A percentile compares a stretch with the other conserved stretches of the same genome.
phyloP scores from a whole-genome alignment of 2,888 invertebrate genomes.

The Schizaphis graminum region DNA sequence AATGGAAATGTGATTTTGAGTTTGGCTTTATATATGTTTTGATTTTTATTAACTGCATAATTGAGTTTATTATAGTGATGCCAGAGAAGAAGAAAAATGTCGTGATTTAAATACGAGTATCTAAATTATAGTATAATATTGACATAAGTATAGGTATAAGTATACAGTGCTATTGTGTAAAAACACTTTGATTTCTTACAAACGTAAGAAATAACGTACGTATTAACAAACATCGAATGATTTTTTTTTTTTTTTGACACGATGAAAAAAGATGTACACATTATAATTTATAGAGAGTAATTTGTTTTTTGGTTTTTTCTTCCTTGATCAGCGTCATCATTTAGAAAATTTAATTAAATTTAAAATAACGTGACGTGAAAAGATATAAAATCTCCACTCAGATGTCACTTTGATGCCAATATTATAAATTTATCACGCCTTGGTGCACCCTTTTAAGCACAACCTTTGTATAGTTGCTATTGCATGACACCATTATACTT shows the following conservation, averaged over 20 bases:
- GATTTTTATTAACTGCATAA: not conserved
- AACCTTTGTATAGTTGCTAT: not conserved
- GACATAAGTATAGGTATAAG: not conserved
- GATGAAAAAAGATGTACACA: not conserved
- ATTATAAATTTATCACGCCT: constrained; percentile 51
- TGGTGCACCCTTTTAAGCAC: constrained; percentile 48
- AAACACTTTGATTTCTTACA: not conserved
- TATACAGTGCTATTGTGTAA: not conserved
- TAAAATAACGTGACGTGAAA: constrained; percentile 58
- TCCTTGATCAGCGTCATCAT: not conserved
- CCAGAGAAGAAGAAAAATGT: not conserved
- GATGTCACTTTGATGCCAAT: constrained; percentile 24
- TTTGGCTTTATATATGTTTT: not conserved
- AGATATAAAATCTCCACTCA: constrained; percentile 24
- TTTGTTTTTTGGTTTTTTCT: not conserved
- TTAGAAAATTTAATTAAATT: constrained; percentile 52
- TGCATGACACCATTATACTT: constrained; percentile 25
- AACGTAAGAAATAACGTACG: not conserved
- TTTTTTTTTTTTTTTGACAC: not conserved
- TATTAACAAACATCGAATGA: not conserved
- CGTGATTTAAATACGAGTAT: not conserved
- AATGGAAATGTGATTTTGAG: not conserved
- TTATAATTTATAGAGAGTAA: not conserved
- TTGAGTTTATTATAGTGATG: not conserved
- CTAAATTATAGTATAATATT: not conserved